A percentile compares a stretch with the other conserved stretches of the same genome.
These are phyloP conservation scores for Mya arenaria DNA, from an alignment of 1,140 invertebrate genomes.

Conservation along the genomic window DNA sequence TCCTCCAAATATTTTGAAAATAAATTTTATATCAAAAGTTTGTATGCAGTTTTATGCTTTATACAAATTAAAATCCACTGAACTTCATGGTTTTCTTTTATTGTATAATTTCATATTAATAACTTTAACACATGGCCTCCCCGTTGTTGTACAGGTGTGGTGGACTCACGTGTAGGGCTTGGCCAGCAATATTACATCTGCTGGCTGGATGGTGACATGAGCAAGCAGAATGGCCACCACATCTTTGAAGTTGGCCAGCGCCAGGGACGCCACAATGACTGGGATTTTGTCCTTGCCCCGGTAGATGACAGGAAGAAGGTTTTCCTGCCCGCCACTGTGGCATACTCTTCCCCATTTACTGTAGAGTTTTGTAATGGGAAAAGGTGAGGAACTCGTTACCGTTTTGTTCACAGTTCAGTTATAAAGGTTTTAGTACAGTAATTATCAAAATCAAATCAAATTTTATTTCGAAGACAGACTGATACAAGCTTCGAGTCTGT, in stretches of 20 bases:
- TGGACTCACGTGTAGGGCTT: constrained; percentile 50
- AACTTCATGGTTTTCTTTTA: neutral
- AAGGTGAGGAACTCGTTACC: constrained; percentile 54
- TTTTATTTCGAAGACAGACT: neutral
- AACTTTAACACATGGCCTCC: neutral
- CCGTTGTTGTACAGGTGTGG: constrained; percentile 1
- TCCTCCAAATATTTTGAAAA: no score
- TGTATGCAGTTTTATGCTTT: no score
- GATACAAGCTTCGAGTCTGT: neutral
- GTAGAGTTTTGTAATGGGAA: constrained; percentile 71
- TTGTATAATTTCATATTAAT: neutral
- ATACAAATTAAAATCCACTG: no score
- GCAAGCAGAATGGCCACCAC: constrained; percentile 65
- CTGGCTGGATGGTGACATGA: constrained; percentile 64
- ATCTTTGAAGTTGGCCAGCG: constrained; percentile 73
- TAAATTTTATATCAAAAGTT: no score
- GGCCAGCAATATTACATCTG: constrained; percentile 63
- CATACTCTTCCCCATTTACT: constrained; percentile 31
- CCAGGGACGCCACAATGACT: constrained; percentile 53
- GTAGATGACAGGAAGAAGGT: constrained; percentile 52
- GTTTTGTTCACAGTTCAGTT: neutral
- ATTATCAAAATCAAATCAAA: neutral
- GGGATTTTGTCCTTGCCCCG: constrained; percentile 66
- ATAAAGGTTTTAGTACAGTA: neutral
- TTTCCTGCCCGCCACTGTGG: constrained; percentile 71